Evolutionary conservation across 2,113 vertebrate species (phyloP).

Genomic region (Choloepus hoffmanni): DNA sequence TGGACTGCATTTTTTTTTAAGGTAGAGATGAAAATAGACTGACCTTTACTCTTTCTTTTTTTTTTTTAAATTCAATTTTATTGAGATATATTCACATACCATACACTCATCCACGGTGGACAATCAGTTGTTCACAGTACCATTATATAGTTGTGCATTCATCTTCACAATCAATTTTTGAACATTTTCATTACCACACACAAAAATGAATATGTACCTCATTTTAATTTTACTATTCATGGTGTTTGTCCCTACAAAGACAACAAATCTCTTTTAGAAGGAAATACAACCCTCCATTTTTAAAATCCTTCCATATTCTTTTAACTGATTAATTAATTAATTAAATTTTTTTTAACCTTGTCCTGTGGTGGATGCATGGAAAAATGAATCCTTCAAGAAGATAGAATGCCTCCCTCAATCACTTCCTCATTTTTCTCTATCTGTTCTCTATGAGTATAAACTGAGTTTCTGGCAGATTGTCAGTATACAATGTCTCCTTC

Average conservation of each 20-base stretch:
- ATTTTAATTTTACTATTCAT: background rate
- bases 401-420: background rate
- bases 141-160: no score
- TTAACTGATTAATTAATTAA: no score
- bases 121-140: no score
- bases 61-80: no score
- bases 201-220: no score
- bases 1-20: background rate
- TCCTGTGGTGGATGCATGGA: background rate
- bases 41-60: no score
- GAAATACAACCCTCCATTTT: background rate
- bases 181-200: no score
- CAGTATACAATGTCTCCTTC: background rate
- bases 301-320: background rate
- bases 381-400: conserved; percentile 17
- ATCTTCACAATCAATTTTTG: no score
- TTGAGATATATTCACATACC: no score
- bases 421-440: background rate
- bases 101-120: no score
- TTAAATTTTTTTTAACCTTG: background rate
- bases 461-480: background rate
- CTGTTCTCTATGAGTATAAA: conserved; percentile 11
- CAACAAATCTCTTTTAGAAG: background rate
- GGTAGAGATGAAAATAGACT: no score
- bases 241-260: background rate